Conservation (phyloP, 2,113 vertebrate genomes). For the Catagonus wagneri region DNA sequence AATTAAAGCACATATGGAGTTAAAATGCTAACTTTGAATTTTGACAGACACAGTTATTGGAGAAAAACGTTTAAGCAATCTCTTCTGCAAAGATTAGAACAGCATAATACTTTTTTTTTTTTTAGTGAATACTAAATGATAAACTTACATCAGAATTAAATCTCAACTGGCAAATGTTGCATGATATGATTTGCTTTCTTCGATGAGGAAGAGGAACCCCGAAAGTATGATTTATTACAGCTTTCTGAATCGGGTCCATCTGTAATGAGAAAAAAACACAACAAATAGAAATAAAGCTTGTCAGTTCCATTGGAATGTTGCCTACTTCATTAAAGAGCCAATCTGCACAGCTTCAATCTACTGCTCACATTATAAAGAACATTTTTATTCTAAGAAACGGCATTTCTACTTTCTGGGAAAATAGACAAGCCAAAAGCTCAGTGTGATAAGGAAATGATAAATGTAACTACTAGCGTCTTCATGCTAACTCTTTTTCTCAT, state of each 20-base stretch:
- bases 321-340: slow-evolving; percentile 69
- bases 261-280: slow-evolving; percentile 88
- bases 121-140: slow-evolving; percentile 82
- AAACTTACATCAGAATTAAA: slow-evolving; percentile 99
- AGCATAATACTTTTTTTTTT: slow-evolving; percentile 73
- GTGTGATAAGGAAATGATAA: slow-evolving; percentile 70
- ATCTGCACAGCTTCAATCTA: slow-evolving; percentile 57
- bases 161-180: slow-evolving; percentile 97
- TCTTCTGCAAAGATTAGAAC: slow-evolving; percentile 62
- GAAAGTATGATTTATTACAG: slow-evolving; percentile 97
- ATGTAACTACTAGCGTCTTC: slow-evolving; percentile 33
- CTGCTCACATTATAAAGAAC: slow-evolving; percentile 49
- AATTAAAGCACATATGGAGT: slow-evolving; percentile 38
- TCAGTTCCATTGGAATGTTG: slow-evolving; percentile 79
- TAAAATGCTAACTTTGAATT: slow-evolving; percentile 51
- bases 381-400: slow-evolving; percentile 68
- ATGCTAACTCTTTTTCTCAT: slow-evolving; percentile 52
- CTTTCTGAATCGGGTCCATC: slow-evolving; percentile 99
- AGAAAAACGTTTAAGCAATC: slow-evolving; percentile 46
- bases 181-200: slow-evolving; percentile 96
- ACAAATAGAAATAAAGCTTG: slow-evolving; percentile 88
- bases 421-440: slow-evolving; percentile 22
- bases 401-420: slow-evolving; percentile 67
- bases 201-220: slow-evolving; percentile 93
- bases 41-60: slow-evolving; percentile 29